Evolutionary conservation across 2,113 vertebrate genomes (phyloP).

Genomic region (Grammomys dolichurus): DNA sequence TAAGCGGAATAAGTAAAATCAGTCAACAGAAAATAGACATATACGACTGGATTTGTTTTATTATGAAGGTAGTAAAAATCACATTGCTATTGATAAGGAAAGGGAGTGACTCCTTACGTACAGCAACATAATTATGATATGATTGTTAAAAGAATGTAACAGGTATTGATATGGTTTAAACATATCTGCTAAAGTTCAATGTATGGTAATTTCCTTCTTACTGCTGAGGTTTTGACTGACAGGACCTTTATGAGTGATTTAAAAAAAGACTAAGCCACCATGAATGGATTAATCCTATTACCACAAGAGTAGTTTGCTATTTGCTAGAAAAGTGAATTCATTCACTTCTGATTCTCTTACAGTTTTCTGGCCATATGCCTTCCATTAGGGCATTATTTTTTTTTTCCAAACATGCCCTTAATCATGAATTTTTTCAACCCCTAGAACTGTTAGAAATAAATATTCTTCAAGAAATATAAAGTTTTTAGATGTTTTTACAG

Average conservation of each 20-base stretch:
- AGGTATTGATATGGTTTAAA: not conserved
- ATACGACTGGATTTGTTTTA: not conserved
- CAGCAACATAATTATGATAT: not conserved
- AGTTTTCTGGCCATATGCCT: not conserved
- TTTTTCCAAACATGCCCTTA: not conserved
- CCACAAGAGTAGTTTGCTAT: not conserved
- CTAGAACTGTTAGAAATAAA: not conserved
- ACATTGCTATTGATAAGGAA: not conserved
- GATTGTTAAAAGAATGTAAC: not conserved
- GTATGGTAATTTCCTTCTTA: not conserved
- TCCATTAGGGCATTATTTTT: not conserved
- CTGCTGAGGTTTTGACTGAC: not conserved
- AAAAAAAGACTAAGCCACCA: not conserved
- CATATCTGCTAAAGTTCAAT: not conserved
- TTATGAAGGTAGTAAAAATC: not conserved
- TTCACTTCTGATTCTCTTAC: not conserved
- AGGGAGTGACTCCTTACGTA: too few relatives aligned
- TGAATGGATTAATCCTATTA: not conserved
- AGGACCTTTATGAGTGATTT: not conserved
- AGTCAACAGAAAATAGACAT: not conserved
- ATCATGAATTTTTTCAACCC: not conserved
- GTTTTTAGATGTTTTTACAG: not conserved
- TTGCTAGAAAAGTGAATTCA: not conserved
- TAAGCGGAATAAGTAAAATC: not conserved
- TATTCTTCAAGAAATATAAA: not conserved